Conservation (phyloP, 1,140 invertebrate genomes). For the Drusus annulatus region DNA sequence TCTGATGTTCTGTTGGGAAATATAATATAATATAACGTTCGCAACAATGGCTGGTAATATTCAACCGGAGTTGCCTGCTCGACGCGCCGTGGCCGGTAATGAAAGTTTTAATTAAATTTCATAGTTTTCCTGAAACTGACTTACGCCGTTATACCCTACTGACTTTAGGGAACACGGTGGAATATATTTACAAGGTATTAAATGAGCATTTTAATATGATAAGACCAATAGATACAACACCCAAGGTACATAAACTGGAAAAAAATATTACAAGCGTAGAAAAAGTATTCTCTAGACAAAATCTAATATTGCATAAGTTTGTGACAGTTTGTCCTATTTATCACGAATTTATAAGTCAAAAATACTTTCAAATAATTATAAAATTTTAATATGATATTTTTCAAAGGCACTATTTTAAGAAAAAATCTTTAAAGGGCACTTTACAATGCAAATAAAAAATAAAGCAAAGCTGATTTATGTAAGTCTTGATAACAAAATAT, state of each 20-base stretch:
- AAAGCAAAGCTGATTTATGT: too few relatives aligned
- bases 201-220: neutral
- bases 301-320: too few relatives aligned
- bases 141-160: neutral
- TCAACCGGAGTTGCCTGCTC: neutral
- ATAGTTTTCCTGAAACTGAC: constrained; percentile 1
- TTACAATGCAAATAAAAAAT: too few relatives aligned
- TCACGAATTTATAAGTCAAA: too few relatives aligned
- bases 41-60: constrained; percentile 15
- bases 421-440: too few relatives aligned
- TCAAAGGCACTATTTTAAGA: too few relatives aligned
- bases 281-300: too few relatives aligned
- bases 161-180: neutral
- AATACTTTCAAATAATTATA: too few relatives aligned
- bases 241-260: neutral
- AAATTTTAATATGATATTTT: too few relatives aligned
- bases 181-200: neutral
- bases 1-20: constrained; percentile 23
- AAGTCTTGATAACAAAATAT: too few relatives aligned
- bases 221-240: neutral
- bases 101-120: constrained; percentile 40
- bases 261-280: too few relatives aligned
- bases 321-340: too few relatives aligned
- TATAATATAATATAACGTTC: constrained; percentile 12
- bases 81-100: neutral